phyloP scores from a whole-genome alignment of 2,888 invertebrate genomes.

The Anodontia alba region DNA sequence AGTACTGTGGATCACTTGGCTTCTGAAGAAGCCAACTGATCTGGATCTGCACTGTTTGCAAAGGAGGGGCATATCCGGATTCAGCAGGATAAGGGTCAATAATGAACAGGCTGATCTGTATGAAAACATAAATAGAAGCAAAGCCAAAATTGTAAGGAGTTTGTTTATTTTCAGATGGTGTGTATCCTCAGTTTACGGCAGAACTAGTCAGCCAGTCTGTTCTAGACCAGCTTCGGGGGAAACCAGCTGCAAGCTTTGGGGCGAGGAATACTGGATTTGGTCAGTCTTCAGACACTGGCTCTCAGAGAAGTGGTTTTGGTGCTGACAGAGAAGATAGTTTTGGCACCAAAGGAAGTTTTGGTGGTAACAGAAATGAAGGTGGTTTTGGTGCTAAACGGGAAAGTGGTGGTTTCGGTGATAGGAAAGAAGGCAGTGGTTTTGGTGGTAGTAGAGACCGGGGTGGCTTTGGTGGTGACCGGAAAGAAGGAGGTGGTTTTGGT shows the following conservation, averaged over 20 bases:
- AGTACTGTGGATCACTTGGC: no score
- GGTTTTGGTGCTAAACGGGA: constrained; percentile 44
- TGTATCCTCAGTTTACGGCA: constrained; percentile 58
- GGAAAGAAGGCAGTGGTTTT: constrained; percentile 22
- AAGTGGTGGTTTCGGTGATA: constrained; percentile 21
- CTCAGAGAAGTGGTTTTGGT: constrained; percentile 40
- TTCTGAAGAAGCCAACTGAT: no score
- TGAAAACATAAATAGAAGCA: no score
- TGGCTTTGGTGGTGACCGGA: neutral
- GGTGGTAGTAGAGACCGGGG: neutral
- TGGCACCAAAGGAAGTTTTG: constrained; percentile 4
- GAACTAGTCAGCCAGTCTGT: constrained; percentile 55
- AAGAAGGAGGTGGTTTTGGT: constrained; percentile 21
- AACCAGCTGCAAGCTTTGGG: constrained; percentile 20
- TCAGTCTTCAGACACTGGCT: neutral
- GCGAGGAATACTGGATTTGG: neutral
- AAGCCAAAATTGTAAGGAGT: neutral
- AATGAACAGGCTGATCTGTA: no score
- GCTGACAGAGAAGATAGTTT: constrained; percentile 34
- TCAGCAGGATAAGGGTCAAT: no score
- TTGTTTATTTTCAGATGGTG: constrained; percentile 45
- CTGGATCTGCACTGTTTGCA: no score
- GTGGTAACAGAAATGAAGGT: constrained; percentile 9
- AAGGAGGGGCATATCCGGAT: no score
- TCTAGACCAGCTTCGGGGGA: constrained; percentile 50